Percentiles rank a stretch among this genome's conserved stretches.
These are phyloP conservation scores for Ceratina japonica DNA, from an alignment of 1,140 invertebrate species.

Conservation along the genomic window DNA sequence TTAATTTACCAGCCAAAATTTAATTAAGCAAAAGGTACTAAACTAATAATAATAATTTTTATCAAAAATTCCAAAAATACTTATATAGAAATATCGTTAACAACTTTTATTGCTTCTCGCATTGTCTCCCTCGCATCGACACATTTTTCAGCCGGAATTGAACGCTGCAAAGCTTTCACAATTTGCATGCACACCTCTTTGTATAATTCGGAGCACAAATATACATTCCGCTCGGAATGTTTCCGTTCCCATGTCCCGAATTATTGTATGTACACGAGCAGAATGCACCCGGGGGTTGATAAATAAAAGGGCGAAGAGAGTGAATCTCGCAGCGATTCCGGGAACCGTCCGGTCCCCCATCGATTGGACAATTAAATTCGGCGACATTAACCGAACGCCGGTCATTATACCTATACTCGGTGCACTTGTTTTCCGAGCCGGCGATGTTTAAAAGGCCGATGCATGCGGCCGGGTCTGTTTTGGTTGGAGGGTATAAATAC, in stretches of 20 bases:
- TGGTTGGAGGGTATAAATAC: conserved; percentile 61
- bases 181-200: background rate
- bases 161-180: background rate
- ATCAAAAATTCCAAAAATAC: too few species aligned
- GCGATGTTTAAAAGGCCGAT: conserved; percentile 35
- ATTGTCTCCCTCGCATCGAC: background rate
- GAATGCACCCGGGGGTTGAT: background rate
- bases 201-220: too few species aligned
- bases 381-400: conserved; percentile 7
- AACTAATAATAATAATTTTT: too few species aligned
- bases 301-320: background rate
- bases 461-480: conserved; percentile 40
- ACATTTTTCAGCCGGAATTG: background rate
- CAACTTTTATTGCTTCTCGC: too few species aligned
- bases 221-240: too few species aligned
- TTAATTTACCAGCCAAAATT: too few species aligned
- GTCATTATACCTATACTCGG: background rate
- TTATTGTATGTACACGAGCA: too few species aligned
- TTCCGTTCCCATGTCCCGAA: too few species aligned
- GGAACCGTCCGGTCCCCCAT: background rate
- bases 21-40: too few species aligned
- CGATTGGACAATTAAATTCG: background rate
- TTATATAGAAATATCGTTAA: too few species aligned
- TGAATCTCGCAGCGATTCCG: background rate
- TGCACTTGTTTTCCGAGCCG: conserved; percentile 30